Evolutionary conservation across 2,113 vertebrate species (phyloP).

Genomic region (Corythoichthys haematopterus): DNA sequence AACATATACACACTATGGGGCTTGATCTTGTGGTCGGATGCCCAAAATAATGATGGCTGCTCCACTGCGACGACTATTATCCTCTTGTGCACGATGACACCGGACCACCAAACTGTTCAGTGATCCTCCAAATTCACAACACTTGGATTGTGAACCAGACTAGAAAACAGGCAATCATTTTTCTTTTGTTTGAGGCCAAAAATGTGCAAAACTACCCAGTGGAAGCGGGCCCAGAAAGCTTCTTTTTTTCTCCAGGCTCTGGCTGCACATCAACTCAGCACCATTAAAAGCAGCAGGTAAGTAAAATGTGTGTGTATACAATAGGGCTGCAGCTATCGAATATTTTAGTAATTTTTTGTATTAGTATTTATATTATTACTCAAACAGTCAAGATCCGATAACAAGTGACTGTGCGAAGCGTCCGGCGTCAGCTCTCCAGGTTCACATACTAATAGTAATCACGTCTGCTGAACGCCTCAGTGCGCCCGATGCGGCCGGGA

Average conservation of each 20-base stretch:
- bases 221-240: slow-evolving; percentile 4
- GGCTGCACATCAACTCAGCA: not conserved
- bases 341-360: too few relatives aligned
- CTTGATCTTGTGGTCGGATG: slow-evolving; percentile 1
- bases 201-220: not conserved
- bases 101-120: not conserved
- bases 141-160: slow-evolving; percentile 3
- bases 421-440: too few relatives aligned
- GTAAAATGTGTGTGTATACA: slow-evolving; percentile 1
- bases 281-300: slow-evolving; percentile 22
- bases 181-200: not conserved
- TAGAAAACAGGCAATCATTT: not conserved
- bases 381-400: too few relatives aligned
- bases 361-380: too few relatives aligned
- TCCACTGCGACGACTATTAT: slow-evolving; percentile 5
- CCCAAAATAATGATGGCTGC: slow-evolving; percentile 7
- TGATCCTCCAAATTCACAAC: slow-evolving; percentile 1
- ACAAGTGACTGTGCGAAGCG: too few relatives aligned
- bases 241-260: not conserved
- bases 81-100: not conserved
- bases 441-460: too few relatives aligned
- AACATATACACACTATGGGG: not conserved
- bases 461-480: too few relatives aligned
- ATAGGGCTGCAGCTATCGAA: too few relatives aligned
- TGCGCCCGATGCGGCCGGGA: too few relatives aligned